These are phyloP conservation scores for Neopipo cinnamomea DNA, from an alignment of 2,113 vertebrate genomes.

Conservation along the genomic window DNA sequence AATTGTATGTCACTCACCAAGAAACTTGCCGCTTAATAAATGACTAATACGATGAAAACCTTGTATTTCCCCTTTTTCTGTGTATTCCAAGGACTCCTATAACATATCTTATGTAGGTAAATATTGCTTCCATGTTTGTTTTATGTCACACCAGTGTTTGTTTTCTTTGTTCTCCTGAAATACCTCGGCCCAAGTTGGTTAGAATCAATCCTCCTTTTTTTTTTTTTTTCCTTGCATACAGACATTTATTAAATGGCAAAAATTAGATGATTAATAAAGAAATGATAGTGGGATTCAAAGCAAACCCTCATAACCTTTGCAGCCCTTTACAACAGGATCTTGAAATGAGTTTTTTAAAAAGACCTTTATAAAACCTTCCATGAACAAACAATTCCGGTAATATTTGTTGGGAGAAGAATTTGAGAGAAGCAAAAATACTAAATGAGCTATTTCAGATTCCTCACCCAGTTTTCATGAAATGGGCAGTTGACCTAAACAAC, in stretches of 20 bases:
- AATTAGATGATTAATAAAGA: constrained; percentile 33
- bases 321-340: background rate
- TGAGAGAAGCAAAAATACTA: constrained; percentile 7
- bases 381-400: constrained; percentile 48
- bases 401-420: constrained; percentile 41
- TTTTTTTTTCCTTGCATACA: background rate
- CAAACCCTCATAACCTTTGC: constrained; percentile 51
- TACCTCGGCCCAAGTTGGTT: background rate
- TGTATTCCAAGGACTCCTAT: background rate
- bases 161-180: background rate
- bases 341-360: constrained; percentile 22
- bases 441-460: background rate
- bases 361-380: constrained; percentile 42
- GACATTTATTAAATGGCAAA: constrained; percentile 45
- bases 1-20: background rate
- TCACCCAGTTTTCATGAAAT: background rate
- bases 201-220: background rate
- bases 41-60: accelerated
- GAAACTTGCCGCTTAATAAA: background rate
- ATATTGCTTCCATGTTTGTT: background rate
- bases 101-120: background rate
- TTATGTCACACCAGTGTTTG: background rate
- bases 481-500: background rate
- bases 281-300: background rate
- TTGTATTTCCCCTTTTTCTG: background rate